A percentile compares a stretch with the other conserved stretches of the same genome.
phyloP scores from a whole-genome alignment of 2,113 vertebrate species.

The Cathartes aura region DNA sequence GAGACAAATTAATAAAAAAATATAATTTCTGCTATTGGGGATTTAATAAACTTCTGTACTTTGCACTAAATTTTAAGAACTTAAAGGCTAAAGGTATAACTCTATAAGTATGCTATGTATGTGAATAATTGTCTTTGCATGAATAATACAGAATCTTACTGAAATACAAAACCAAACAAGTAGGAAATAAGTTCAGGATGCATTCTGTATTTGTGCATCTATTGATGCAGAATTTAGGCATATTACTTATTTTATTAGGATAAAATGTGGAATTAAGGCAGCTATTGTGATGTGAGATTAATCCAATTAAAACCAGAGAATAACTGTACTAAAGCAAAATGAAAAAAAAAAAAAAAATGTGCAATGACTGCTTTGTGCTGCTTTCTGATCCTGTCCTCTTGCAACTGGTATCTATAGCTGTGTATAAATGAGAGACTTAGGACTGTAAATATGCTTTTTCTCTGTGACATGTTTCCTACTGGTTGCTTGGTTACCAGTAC shows the following conservation, averaged over 20 bases:
- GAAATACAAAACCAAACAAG: neutral
- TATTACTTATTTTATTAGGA: neutral
- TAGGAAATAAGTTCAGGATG: neutral
- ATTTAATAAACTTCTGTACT: neutral
- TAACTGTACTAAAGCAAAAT: neutral
- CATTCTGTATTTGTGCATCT: neutral
- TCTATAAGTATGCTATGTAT: neutral
- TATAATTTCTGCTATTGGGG: neutral
- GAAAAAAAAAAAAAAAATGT: neutral
- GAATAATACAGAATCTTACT: neutral
- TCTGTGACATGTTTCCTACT: constrained; percentile 46
- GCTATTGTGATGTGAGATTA: neutral
- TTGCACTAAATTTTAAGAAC: neutral
- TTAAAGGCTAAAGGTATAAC: neutral
- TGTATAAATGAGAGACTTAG: constrained; percentile 28
- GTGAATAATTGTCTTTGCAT: neutral
- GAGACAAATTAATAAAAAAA: neutral
- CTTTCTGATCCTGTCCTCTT: neutral
- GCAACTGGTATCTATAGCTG: neutral
- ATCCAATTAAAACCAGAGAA: neutral
- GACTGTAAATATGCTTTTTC: constrained; percentile 53
- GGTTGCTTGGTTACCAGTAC: constrained; percentile 69
- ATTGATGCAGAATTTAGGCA: neutral
- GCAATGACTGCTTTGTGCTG: neutral
- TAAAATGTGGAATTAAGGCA: neutral